These are phyloP conservation scores for Schizotus pectinicornis DNA, from an alignment of 2,888 invertebrate species.

Conservation along the genomic window DNA sequence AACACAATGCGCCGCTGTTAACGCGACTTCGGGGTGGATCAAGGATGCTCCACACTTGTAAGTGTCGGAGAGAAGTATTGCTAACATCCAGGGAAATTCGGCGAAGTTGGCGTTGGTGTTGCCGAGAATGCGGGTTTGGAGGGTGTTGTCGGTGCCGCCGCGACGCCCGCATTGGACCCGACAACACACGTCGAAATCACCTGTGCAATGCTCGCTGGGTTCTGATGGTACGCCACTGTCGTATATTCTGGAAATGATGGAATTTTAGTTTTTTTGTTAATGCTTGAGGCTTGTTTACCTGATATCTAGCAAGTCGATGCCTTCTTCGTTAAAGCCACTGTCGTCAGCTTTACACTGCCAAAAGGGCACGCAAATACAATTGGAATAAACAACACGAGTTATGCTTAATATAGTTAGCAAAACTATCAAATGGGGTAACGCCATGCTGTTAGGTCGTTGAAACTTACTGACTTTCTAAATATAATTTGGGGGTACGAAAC, in stretches of 20 bases:
- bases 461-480: no score
- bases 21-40: conserved; percentile 50
- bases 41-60: conserved; percentile 51
- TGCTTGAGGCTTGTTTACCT: conserved; percentile 34
- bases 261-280: background rate
- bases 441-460: no score
- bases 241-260: conserved; percentile 1
- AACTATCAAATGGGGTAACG: background rate
- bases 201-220: conserved; percentile 32
- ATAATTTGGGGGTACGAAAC: no score
- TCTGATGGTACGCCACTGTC: background rate
- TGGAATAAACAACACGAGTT: conserved; percentile 9
- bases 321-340: conserved; percentile 47
- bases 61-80: conserved; percentile 42
- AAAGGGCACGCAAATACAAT: conserved; percentile 53
- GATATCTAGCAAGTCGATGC: conserved; percentile 43
- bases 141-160: conserved; percentile 22
- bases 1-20: conserved; percentile 54
- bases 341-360: conserved; percentile 53
- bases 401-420: background rate
- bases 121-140: conserved; percentile 36
- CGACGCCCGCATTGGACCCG: conserved; percentile 49
- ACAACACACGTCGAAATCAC: conserved; percentile 51
- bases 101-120: conserved; percentile 45
- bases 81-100: conserved; percentile 57